Conservation (phyloP, 2,797 vertebrate genomes). For the Myioborus miniatus region DNA sequence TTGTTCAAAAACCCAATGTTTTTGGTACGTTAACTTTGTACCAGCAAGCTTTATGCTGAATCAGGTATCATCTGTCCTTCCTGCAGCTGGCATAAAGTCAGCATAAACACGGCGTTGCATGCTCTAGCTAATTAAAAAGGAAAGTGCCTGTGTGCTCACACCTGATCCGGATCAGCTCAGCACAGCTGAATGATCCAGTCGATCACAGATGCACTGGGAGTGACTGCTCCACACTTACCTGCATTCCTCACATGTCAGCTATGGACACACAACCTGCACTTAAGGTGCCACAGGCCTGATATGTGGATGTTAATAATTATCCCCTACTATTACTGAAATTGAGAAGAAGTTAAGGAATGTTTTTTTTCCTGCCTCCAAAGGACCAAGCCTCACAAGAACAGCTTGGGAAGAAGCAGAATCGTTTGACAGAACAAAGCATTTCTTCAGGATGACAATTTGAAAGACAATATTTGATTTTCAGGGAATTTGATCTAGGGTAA, state of each 20-base stretch:
- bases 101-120: background rate
- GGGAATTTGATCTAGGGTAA: conserved; percentile 10
- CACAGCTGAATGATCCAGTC: conserved; percentile 37
- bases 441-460: conserved; percentile 33
- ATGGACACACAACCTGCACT: background rate
- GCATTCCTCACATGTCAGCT: background rate
- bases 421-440: conserved; percentile 9
- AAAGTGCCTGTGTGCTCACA: conserved; percentile 19
- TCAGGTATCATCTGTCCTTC: conserved; percentile 68
- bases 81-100: conserved; percentile 60
- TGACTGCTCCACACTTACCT: background rate
- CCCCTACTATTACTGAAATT: background rate
- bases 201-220: conserved; percentile 6
- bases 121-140: conserved; percentile 32
- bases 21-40: conserved; percentile 54
- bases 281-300: background rate
- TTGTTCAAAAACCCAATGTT: conserved; percentile 22
- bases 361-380: background rate
- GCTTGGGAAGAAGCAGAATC: background rate
- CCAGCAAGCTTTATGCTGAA: conserved; percentile 63
- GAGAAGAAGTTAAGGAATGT: background rate
- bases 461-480: conserved; percentile 42
- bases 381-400: background rate
- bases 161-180: conserved; percentile 2
- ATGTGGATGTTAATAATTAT: background rate